Evolutionary conservation across 2,888 invertebrate species (phyloP).

Genomic region (Heteromyza rotundicornis): DNA sequence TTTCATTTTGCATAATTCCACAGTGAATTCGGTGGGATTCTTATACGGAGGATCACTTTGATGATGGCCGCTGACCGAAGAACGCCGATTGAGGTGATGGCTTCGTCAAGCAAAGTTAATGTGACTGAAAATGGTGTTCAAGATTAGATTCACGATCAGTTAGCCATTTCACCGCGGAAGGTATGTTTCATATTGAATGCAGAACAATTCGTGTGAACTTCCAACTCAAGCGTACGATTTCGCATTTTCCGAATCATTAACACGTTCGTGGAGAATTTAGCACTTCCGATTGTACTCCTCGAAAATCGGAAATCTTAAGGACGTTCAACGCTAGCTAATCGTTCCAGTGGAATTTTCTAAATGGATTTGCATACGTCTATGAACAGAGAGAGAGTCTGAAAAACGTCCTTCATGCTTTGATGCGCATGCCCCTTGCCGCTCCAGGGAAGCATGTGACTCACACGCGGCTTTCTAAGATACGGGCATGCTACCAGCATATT

Average conservation of each 20-base stretch:
- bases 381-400: too few relatives aligned
- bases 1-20: constrained; percentile 25
- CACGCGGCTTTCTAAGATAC: not conserved
- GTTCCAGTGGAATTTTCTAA: too few relatives aligned
- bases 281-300: constrained; percentile 3
- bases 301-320: not conserved
- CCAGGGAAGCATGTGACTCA: constrained; percentile 19
- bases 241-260: constrained; percentile 1
- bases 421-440: constrained; percentile 34
- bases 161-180: too few relatives aligned
- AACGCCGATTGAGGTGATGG: too few relatives aligned
- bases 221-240: constrained; percentile 9
- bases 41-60: too few relatives aligned
- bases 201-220: constrained; percentile 18
- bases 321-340: not conserved
- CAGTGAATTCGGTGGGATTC: too few relatives aligned
- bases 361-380: too few relatives aligned
- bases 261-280: constrained; percentile 11
- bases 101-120: too few relatives aligned
- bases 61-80: too few relatives aligned
- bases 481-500: not conserved
- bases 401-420: constrained; percentile 56
- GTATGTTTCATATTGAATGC: too few relatives aligned
- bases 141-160: too few relatives aligned
- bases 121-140: too few relatives aligned